Conservation (phyloP, 30 jellyfish, hydroid and myxozoan genomes). For the Hydra vulgaris region DNA sequence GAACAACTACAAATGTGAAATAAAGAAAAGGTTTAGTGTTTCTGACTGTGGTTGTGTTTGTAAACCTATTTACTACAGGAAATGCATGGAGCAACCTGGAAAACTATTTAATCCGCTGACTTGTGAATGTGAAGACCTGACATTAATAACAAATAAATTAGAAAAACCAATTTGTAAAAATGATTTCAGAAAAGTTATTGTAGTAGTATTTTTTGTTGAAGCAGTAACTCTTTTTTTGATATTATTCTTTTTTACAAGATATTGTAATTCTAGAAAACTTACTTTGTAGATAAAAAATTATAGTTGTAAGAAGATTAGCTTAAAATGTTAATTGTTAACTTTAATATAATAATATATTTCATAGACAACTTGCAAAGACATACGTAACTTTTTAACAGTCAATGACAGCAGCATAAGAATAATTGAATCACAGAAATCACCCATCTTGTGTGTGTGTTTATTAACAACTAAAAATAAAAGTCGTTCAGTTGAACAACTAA, state of each 20-base stretch:
- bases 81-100: constrained; percentile 7
- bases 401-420: no score
- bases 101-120: background rate
- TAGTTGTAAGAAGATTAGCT: no score
- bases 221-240: constrained; percentile 4
- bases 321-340: no score
- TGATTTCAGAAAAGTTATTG: background rate
- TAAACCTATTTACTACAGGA: background rate
- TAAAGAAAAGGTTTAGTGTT: constrained; percentile 1
- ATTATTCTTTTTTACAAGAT: constrained; percentile 5
- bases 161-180: constrained; percentile 2
- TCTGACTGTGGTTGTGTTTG: constrained; percentile 21
- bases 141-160: background rate
- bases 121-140: background rate
- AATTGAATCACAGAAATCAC: no score
- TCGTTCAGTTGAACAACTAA: no score
- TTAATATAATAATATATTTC: no score
- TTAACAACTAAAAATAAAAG: no score
- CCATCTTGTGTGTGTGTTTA: no score
- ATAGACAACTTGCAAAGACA: no score
- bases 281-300: no score
- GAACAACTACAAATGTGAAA: background rate
- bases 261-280: background rate
- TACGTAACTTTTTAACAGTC: no score
- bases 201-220: background rate